Evolutionary conservation across 2,888 invertebrate species (phyloP).

Genomic region (Teleogryllus oceanicus): DNA sequence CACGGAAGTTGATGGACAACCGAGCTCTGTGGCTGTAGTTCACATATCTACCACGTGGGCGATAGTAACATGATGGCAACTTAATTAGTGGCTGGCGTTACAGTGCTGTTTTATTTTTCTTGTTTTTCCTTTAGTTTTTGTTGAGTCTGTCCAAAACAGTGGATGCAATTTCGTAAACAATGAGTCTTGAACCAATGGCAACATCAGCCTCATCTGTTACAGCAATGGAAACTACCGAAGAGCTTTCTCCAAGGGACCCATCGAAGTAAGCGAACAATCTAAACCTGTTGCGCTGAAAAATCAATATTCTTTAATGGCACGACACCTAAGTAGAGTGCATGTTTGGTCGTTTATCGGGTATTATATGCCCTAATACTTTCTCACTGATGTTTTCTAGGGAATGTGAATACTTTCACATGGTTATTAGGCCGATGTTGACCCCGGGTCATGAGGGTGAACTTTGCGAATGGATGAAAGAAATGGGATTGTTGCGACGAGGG

Average conservation of each 20-base stretch:
- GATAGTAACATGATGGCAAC: constrained; percentile 18
- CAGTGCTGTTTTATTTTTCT: neutral
- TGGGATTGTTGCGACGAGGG: constrained; percentile 49
- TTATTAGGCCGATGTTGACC: constrained; percentile 51
- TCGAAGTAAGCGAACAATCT: neutral
- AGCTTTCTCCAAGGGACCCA: constrained; percentile 9
- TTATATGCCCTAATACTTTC: neutral
- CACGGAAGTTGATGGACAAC: constrained; percentile 18
- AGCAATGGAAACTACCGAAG: constrained; percentile 1
- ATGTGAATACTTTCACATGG: constrained; percentile 50
- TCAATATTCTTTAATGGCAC: neutral
- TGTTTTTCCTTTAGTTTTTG: constrained; percentile 1
- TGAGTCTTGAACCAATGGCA: neutral
- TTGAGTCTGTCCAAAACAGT: neutral
- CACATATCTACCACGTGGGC: constrained; percentile 11
- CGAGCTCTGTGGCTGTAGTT: neutral
- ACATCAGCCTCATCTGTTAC: neutral
- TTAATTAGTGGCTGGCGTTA: constrained; percentile 9
- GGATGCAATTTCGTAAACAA: neutral
- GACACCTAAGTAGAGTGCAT: no score
- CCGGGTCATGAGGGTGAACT: constrained; percentile 54
- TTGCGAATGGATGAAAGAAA: constrained; percentile 53
- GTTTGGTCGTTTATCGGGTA: neutral
- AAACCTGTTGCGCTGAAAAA: constrained; percentile 7
- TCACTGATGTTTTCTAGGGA: constrained; percentile 42